Percentiles rank a stretch among this genome's conserved stretches.
phyloP scores from a whole-genome alignment of 2,797 vertebrate species.

The Sparidentex hasta region DNA sequence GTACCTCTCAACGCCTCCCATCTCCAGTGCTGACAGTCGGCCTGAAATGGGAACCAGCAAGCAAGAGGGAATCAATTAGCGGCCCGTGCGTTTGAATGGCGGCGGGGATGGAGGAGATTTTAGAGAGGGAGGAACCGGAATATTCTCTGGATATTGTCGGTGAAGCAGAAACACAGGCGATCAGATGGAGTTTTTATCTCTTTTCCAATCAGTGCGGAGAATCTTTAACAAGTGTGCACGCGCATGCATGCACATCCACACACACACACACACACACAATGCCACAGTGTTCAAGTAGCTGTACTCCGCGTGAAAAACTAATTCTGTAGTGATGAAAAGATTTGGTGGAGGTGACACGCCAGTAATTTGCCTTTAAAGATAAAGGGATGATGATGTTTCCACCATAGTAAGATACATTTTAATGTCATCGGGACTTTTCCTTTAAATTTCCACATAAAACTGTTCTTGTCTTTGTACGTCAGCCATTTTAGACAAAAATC shows the following conservation, averaged over 20 bases:
- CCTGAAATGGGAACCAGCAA: conserved; percentile 67
- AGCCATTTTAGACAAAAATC: no score
- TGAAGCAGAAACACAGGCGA: conserved; percentile 58
- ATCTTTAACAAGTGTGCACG: conserved; percentile 34
- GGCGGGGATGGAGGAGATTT: conserved; percentile 55
- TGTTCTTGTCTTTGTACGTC: no score
- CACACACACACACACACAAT: conserved; percentile 18
- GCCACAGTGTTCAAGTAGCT: conserved; percentile 5
- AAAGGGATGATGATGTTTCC: background rate
- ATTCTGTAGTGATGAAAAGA: conserved; percentile 35
- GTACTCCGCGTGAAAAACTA: background rate
- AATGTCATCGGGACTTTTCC: background rate
- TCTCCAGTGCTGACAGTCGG: conserved; percentile 72
- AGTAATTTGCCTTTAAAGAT: background rate
- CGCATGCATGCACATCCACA: conserved; percentile 29
- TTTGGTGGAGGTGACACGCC: conserved; percentile 34
- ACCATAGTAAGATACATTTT: conserved; percentile 18
- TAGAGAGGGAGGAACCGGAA: conserved; percentile 41
- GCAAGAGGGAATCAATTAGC: conserved; percentile 80
- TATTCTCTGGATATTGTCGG: conserved; percentile 66
- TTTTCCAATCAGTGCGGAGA: conserved; percentile 50
- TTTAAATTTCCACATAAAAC: no score
- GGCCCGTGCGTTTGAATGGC: conserved; percentile 59
- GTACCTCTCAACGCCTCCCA: conserved; percentile 53
- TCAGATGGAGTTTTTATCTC: conserved; percentile 57